Evolutionary conservation across 2,888 invertebrate genomes (phyloP).

Genomic region (Aradus depressus): DNA sequence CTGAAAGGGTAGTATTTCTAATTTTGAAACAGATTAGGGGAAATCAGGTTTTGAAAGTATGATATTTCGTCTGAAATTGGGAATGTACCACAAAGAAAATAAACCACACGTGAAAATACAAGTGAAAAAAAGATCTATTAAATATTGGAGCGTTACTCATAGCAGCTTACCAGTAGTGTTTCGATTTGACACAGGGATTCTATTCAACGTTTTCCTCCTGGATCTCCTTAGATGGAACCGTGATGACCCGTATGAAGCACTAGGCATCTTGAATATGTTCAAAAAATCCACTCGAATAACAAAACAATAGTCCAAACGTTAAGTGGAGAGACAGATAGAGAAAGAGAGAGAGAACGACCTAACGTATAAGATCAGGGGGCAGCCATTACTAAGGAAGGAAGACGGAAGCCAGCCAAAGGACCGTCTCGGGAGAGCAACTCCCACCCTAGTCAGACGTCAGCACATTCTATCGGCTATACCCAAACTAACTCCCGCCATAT

Average conservation of each 20-base stretch:
- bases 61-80: no score
- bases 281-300: neutral
- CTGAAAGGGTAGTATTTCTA: no score
- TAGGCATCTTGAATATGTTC: conserved; percentile 62
- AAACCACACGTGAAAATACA: neutral
- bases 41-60: no score
- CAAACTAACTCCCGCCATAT: no score
- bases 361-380: conserved; percentile 48
- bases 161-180: conserved; percentile 58
- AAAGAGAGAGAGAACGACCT: no score
- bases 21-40: no score
- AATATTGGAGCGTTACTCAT: neutral
- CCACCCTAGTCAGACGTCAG: neutral
- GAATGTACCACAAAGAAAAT: no score
- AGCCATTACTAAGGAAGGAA: conserved; percentile 59
- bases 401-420: conserved; percentile 27
- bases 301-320: conserved; percentile 37
- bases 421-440: conserved; percentile 31
- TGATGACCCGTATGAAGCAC: conserved; percentile 87
- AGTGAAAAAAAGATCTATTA: neutral
- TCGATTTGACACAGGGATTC: conserved; percentile 69
- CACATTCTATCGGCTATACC: no score
- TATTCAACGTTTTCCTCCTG: conserved; percentile 81
- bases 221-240: conserved; percentile 85
- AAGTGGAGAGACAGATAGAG: no score